phyloP scores from a whole-genome alignment of 2,888 invertebrate genomes.

The Ormyrus thymus region DNA sequence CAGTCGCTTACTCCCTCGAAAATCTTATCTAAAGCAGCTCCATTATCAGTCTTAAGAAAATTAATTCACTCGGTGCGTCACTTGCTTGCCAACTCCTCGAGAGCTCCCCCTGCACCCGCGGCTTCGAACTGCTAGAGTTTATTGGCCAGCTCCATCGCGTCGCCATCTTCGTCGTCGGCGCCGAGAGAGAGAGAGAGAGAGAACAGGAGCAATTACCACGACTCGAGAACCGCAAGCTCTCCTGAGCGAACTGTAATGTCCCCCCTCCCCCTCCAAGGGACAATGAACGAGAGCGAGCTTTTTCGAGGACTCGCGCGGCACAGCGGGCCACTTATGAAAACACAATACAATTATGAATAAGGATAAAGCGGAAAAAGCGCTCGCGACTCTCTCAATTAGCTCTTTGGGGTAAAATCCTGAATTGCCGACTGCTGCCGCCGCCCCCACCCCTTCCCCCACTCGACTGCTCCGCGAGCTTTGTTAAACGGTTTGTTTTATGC shows the following conservation, averaged over 20 bases:
- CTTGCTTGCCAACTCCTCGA: no score
- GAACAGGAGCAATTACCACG: conserved; percentile 37
- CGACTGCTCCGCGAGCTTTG: no score
- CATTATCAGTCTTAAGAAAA: neutral
- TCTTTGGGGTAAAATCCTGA: neutral
- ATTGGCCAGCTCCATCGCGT: conserved; percentile 37
- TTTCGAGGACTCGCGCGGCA: conserved; percentile 9
- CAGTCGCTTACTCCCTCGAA: no score
- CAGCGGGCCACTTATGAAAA: conserved; percentile 11
- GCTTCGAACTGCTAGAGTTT: conserved; percentile 11
- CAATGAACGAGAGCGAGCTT: conserved; percentile 39
- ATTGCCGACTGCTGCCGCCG: neutral
- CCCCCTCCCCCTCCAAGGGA: conserved; percentile 11
- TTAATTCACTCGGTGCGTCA: conserved; percentile 4
- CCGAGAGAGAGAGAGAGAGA: neutral
- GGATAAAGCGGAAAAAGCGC: conserved; percentile 23
- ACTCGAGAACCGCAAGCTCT: conserved; percentile 42
- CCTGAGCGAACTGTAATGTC: conserved; percentile 42
- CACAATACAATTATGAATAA: conserved; percentile 39
- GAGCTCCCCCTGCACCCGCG: neutral
- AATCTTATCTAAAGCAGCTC: no score
- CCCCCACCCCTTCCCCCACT: neutral
- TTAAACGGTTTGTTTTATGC: conserved; percentile 30
- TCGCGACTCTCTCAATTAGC: conserved; percentile 19
- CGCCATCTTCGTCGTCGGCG: neutral